Evolutionary conservation across 2,888 invertebrate genomes (phyloP), one percentile per base, ranked within the genome.

Genomic region (Philereme vetulata): DNA sequence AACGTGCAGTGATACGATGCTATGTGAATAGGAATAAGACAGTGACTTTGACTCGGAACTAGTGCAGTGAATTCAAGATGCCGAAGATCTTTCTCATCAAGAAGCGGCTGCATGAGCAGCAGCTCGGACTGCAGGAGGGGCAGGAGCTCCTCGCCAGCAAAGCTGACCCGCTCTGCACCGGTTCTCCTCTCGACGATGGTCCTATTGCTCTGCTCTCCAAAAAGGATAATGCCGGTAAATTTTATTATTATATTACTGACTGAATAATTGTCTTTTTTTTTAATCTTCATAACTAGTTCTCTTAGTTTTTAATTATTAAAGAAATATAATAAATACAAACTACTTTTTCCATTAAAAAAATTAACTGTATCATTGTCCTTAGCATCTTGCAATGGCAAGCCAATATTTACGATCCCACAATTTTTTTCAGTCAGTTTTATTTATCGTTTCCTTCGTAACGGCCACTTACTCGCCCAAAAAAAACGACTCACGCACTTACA

Each of bases 41-140:
- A 79, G 90, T 89, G 87, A 85, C 73, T 62, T 62, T 84, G 72
- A 83, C 74, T 86, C 80, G 78, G 85, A 88, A 87, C 80, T 74
- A 87, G 91, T 92, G 91, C 79, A 88, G 90, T 92, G 91, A 62
- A 46, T 78, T 77, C 75, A 92, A 92, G 81, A 97, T 97, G 97
- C 97, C 97, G 94, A 97, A 97, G 94, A 97, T 97, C 90, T 97
- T 97, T 92, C 92, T 97, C 78, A 97, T 97, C 80, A 97, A 97
- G 93, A 96, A 97, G 88, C 95, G 97, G 85, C 94, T 97, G 93
- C 96, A 96, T 77, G 96, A 97, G 95, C 97, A 97, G 94, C 97
- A 97, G 91, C 94, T 96, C 81, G 94, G 96, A 78, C 91, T 97
- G 84, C 93, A 96, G 88, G 97, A 97, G 87, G 95, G 96, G 68